Evolutionary conservation across 2,888 invertebrate genomes (phyloP).

Genomic region (Nomada lathburiana): DNA sequence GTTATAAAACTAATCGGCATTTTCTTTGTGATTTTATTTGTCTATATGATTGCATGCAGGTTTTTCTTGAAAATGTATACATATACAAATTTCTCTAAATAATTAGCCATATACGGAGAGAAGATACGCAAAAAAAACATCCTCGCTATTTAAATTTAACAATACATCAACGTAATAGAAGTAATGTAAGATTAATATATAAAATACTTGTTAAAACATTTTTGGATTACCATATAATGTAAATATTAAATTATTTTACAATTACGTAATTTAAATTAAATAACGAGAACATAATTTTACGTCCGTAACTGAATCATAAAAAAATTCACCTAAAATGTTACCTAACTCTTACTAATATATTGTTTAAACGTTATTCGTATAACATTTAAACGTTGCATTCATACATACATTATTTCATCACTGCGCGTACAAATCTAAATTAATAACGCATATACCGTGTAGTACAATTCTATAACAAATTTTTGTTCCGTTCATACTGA

Average conservation of each 20-base stretch:
- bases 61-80: slow-evolving; percentile 12
- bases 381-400: slow-evolving; percentile 36
- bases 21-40: neutral
- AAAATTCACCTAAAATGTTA: slow-evolving; percentile 14
- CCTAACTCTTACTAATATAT: slow-evolving; percentile 34
- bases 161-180: slow-evolving; percentile 24
- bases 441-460: slow-evolving; percentile 15
- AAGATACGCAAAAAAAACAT: slow-evolving; percentile 1
- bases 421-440: slow-evolving; percentile 41
- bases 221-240: slow-evolving; percentile 20
- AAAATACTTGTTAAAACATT: slow-evolving; percentile 32
- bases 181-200: slow-evolving; percentile 33
- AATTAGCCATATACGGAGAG: neutral
- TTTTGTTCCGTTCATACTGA: slow-evolving; percentile 53
- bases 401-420: slow-evolving; percentile 19
- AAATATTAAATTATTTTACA: slow-evolving; percentile 27
- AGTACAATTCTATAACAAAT: slow-evolving; percentile 33
- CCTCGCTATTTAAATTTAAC: slow-evolving; percentile 16
- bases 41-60: neutral
- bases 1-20: slow-evolving; percentile 6
- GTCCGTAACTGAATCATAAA: slow-evolving; percentile 19
- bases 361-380: slow-evolving; percentile 37
- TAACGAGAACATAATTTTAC: slow-evolving; percentile 44
- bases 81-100: neutral
- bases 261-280: slow-evolving; percentile 38